A percentile compares a stretch with the other conserved stretches of the same genome.
Evolutionary conservation across 2,888 invertebrate genomes (phyloP).

Genomic region (Ormyrus rosae): DNA sequence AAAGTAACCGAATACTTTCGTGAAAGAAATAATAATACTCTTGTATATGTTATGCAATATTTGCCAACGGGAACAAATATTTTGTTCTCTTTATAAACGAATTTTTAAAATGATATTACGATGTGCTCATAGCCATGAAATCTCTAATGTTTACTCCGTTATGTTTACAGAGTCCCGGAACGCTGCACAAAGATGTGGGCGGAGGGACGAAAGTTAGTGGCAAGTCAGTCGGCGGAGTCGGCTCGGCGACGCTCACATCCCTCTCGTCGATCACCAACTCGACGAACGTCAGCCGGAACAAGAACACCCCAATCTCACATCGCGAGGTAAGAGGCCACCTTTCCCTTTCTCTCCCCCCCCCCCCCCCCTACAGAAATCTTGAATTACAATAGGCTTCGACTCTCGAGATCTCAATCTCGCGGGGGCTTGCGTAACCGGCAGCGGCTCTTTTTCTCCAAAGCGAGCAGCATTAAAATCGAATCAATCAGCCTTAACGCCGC

Average conservation of each 20-base stretch:
- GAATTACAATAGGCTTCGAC: background rate
- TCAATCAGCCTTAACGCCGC: conserved; percentile 8
- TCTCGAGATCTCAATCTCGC: conserved; percentile 14
- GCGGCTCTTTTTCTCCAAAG: background rate
- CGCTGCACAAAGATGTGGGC: conserved; percentile 75
- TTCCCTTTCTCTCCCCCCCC: conserved; percentile 13
- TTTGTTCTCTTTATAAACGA: too few relatives aligned
- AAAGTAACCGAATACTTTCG: too few relatives aligned
- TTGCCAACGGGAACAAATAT: too few relatives aligned
- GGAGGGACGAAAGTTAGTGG: conserved; percentile 73
- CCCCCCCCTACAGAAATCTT: conserved; percentile 31
- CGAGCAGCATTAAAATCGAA: conserved; percentile 28
- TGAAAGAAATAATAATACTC: too few relatives aligned
- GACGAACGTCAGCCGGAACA: conserved; percentile 70
- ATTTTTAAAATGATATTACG: too few relatives aligned
- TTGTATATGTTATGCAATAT: too few relatives aligned
- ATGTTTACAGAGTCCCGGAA: conserved; percentile 74
- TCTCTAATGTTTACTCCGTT: conserved; percentile 16
- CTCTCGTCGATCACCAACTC: conserved; percentile 74
- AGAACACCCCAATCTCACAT: conserved; percentile 68
- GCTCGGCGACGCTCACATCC: conserved; percentile 73
- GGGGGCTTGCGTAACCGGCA: conserved; percentile 6
- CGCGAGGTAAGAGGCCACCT: conserved; percentile 69
- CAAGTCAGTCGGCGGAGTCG: conserved; percentile 73
- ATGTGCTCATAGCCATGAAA: too few relatives aligned